Evolutionary conservation across 2,888 invertebrate species (phyloP), one percentile per base, ranked within the genome.

Genomic region (Temnothorax rugatulus): DNA sequence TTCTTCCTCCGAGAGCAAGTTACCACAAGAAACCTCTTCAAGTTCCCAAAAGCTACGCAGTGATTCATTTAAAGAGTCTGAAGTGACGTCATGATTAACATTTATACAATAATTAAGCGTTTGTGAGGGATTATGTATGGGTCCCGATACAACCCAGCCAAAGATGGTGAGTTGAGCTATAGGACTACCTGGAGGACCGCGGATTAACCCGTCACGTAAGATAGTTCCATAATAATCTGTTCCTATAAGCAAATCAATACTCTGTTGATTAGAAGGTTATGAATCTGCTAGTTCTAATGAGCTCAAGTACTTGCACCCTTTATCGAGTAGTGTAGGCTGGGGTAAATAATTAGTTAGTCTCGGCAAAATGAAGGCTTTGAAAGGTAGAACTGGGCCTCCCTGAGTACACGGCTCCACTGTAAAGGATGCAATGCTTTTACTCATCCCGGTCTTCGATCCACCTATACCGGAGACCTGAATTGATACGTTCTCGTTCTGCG

Each of bases 181-280:
- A 0, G 18, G 50, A 18, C 18, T 0, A 0, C 50, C n/a, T 4
- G 50, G 0, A 0, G 18, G 7, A 0, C n/a, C n/a, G 0, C 0
- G 5, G 18, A 52, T n/a, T 7, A 52, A 52, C 0, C 50, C 50
- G 3, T 50, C 50, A 2, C 18, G 50, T 0, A 52, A 0, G 0
- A 52, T 0, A 0, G n/a, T 4, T 5, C 50, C 18, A 4, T 7
- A 52, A 52, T 52, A n/a, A 1, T 52, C 50, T 7, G 50, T 5
- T 18, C 50, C 50, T 0, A 52, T 52, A 1, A 52, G 2, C 18
- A 52, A 2, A 0, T 52, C 50, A 7, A 52, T 4, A 5, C 1
- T 0, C 5, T 8, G 0, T 7, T 4, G 18, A 15, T 5, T 4
- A 4, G n/a, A n/a, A 0, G n/a, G 18, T 1, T 52, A 7, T 4